Conservation (phyloP, 2,797 vertebrate species). For the Gallinago solitaria region DNA sequence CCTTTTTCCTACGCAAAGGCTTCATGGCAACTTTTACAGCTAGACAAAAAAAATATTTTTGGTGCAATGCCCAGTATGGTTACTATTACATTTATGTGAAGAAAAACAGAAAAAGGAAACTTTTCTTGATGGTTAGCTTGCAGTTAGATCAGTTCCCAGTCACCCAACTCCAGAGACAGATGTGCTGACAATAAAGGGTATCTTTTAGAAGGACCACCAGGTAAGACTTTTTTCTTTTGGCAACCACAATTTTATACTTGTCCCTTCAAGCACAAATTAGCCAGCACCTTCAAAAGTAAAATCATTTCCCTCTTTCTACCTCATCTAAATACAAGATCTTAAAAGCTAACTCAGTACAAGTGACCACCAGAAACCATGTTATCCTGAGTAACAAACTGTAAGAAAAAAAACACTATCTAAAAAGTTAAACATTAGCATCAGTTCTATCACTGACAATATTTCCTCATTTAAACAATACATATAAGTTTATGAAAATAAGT, state of each 20-base stretch:
- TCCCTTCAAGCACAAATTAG: background rate
- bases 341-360: background rate
- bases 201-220: background rate
- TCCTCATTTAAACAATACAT: background rate
- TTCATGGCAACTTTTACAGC: background rate
- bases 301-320: background rate
- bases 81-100: background rate
- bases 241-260: background rate
- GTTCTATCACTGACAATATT: background rate
- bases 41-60: background rate
- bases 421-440: fast-evolving
- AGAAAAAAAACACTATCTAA: background rate
- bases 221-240: background rate
- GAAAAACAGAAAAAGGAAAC: background rate
- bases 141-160: background rate
- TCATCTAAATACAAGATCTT: background rate
- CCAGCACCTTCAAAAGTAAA: background rate
- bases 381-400: background rate
- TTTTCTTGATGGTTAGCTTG: background rate
- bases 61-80: fast-evolving
- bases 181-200: background rate
- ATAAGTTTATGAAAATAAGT: background rate
- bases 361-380: fast-evolving
- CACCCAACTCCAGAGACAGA: background rate
- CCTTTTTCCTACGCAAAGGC: background rate